Base-by-base conservation (phyloP, 2,888 invertebrate genomes). In the Hypercompe scribonia region DNA sequence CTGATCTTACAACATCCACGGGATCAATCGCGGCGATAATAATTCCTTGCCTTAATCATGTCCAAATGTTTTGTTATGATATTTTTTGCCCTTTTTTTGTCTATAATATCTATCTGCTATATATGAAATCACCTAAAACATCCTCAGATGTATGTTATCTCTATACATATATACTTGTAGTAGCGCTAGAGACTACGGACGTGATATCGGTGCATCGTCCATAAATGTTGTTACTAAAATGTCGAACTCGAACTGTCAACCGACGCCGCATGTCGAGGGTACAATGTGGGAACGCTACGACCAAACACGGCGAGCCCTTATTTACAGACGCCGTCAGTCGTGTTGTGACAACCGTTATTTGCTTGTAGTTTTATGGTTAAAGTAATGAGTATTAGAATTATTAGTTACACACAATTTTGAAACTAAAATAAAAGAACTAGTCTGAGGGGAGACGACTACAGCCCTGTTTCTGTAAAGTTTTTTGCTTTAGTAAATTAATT, bases 241-340 rank as follows among this genome's bases (percentile, higher is more conserved):
- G 28, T 18, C 2, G 0, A 18, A n/a, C 33, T 36, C n/a, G 33
- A n/a, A 24, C 21, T 39, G 39, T 68, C 24, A 28, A 28, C 18
- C 15, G 33, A 24, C 10, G 31, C 18, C 28, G 28, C n/a, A 54
- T 58, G 34, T 36, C n/a, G 68, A 68, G 11, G 24, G 68, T 36
- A 68, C 68, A 61, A 39, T 68, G 28, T 58, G n/a, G 58, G 68
- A 31, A 21, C 11, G 68, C 39, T 61, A n/a, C 21, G 39, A 31
- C 28, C 58, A 68, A 13, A 50, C 67, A 33, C 11, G 34, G 31
- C n/a, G 50, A 46, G 33, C n/a, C 50, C 54, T 61, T 68, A 61
- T 68, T 58, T 39, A 61, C 58, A 50, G 11, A 68, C 21, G 39
- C 28, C 54, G 68, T 7, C 36, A 36, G 68, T 18, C 11, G 31